phyloP scores from a whole-genome alignment of 1,140 invertebrate species.

The Trigoniulus corallinus region DNA sequence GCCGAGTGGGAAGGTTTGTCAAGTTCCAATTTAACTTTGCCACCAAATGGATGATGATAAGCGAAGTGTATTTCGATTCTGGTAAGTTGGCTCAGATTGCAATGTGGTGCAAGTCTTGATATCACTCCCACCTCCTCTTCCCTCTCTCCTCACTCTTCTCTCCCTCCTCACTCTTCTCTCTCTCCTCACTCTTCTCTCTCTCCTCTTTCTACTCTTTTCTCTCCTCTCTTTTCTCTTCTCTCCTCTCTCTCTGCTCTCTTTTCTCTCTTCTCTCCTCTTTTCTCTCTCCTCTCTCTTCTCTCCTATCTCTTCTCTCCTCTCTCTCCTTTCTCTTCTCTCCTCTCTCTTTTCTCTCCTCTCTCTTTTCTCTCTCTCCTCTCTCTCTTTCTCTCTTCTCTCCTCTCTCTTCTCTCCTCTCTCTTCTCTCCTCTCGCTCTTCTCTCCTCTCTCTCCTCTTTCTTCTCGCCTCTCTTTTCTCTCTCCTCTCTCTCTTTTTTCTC shows the following conservation, averaged over 20 bases:
- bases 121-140: no score
- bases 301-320: constrained; percentile 6
- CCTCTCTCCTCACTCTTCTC: background rate
- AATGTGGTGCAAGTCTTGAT: background rate
- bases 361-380: background rate
- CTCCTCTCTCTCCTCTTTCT: background rate
- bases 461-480: no score
- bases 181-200: no score
- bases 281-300: no score
- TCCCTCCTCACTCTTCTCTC: no score
- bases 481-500: background rate
- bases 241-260: no score
- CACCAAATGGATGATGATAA: constrained; percentile 73
- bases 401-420: background rate
- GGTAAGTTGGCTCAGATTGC: constrained; percentile 30
- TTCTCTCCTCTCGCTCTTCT: no score
- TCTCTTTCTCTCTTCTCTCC: background rate
- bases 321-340: constrained; percentile 4
- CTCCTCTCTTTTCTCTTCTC: background rate
- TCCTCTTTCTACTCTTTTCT: no score
- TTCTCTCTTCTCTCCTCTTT: no score
- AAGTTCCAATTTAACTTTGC: constrained; percentile 64
- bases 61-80: constrained; percentile 67
- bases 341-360: constrained; percentile 5
- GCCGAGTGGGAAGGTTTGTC: constrained; percentile 62